These are phyloP conservation scores for Simalia tracyae DNA, from an alignment of 2,797 vertebrate species.

Conservation along the genomic window DNA sequence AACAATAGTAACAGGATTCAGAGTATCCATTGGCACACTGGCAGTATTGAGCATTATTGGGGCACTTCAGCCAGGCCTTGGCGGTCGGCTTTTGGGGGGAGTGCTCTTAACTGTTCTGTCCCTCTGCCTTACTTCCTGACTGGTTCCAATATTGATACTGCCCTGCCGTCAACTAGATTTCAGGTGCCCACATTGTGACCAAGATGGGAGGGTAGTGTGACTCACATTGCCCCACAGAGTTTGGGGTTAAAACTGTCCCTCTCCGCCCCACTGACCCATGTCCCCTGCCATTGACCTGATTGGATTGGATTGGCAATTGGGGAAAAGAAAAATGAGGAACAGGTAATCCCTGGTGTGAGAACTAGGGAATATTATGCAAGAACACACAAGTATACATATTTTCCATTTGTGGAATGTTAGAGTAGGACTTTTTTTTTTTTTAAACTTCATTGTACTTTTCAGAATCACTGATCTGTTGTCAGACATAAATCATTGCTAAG, in stretches of 20 bases:
- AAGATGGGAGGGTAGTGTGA: no score
- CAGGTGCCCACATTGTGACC: neutral
- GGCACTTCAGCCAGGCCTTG: neutral
- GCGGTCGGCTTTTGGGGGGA: neutral
- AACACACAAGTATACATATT: neutral
- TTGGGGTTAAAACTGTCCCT: no score
- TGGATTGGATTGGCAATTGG: no score
- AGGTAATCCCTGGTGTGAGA: neutral
- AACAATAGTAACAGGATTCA: neutral
- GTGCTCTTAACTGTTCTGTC: neutral
- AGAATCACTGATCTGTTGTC: neutral
- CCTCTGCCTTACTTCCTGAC: neutral
- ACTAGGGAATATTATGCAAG: neutral
- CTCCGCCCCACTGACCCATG: no score
- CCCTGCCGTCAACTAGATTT: neutral
- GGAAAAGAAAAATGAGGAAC: no score
- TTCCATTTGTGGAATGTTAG: neutral
- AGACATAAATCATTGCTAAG: neutral
- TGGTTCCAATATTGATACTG: neutral
- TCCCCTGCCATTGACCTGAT: no score
- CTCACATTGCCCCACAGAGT: no score
- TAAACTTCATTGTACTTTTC: neutral
- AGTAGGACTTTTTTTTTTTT: neutral
- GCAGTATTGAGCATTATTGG: neutral
- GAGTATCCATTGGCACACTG: neutral